phyloP scores from a whole-genome alignment of 2,888 invertebrate species.

The Fissipunctia ypsillon region DNA sequence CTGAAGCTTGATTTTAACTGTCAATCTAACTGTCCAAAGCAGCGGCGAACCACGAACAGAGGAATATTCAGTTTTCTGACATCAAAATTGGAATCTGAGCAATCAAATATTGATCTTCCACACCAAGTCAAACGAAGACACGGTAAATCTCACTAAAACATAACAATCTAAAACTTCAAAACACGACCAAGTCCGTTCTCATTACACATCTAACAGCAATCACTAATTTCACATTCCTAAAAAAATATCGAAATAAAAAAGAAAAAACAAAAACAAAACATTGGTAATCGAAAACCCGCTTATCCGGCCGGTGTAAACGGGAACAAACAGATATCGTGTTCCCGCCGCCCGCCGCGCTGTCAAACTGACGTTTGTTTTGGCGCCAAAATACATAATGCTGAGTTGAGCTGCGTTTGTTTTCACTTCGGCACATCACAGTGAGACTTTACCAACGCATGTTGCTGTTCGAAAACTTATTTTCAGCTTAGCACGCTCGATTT shows the following conservation, averaged over 20 bases:
- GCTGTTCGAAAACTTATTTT: constrained; percentile 75
- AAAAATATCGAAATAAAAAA: constrained; percentile 62
- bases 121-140: constrained; percentile 36
- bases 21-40: neutral
- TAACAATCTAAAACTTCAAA: constrained; percentile 30
- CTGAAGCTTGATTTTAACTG: neutral
- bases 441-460: constrained; percentile 67
- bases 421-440: constrained; percentile 87
- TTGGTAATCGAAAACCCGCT: constrained; percentile 86
- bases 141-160: constrained; percentile 46
- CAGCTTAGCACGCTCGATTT: constrained; percentile 64
- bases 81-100: constrained; percentile 8
- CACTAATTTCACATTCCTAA: constrained; percentile 66
- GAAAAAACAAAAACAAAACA: constrained; percentile 73
- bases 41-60: neutral
- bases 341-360: constrained; percentile 90
- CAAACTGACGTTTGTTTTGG: constrained; percentile 90
- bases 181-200: constrained; percentile 53
- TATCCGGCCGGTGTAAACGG: constrained; percentile 87
- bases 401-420: constrained; percentile 89
- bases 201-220: constrained; percentile 57
- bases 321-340: constrained; percentile 88
- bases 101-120: constrained; percentile 38
- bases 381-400: constrained; percentile 90
- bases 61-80: constrained; percentile 2